phyloP scores from a whole-genome alignment of 2,113 vertebrate species.

The Spea multiplicata region DNA sequence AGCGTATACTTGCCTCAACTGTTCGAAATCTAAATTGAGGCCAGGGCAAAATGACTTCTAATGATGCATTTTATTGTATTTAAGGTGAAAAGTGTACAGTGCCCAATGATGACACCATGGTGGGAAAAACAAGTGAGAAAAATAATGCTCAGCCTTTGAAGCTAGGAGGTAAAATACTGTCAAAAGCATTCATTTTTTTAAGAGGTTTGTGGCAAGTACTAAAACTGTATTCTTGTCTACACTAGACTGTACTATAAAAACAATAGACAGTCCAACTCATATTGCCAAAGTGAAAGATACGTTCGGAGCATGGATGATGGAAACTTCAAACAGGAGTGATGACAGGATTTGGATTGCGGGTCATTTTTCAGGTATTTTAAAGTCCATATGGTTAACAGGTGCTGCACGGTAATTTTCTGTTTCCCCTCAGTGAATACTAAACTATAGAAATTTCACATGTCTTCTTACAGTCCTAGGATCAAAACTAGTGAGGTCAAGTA shows the following conservation, averaged over 20 bases:
- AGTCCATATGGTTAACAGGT: too few relatives aligned
- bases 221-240: slow-evolving; percentile 13
- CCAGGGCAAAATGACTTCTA: too few relatives aligned
- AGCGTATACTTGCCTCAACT: too few relatives aligned
- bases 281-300: slow-evolving; percentile 77
- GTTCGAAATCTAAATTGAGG: too few relatives aligned
- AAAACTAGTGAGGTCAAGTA: too few relatives aligned
- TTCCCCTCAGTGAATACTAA: too few relatives aligned
- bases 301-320: slow-evolving; percentile 89
- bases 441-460: too few relatives aligned
- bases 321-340: slow-evolving; percentile 70
- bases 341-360: slow-evolving; percentile 88
- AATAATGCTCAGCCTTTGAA: slow-evolving; percentile 51
- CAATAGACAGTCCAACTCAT: slow-evolving; percentile 77
- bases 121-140: slow-evolving; percentile 65
- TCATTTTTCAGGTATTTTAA: slow-evolving; percentile 86
- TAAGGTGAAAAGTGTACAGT: slow-evolving; percentile 68
- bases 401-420: too few relatives aligned
- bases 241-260: slow-evolving; percentile 76
- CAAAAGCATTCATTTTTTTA: background rate
- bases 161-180: slow-evolving; percentile 64
- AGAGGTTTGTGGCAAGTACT: too few relatives aligned
- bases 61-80: background rate
- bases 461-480: too few relatives aligned
- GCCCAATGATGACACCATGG: slow-evolving; percentile 80